Conservation (phyloP, 2,888 invertebrate species). For the Conchocele bisecta region DNA sequence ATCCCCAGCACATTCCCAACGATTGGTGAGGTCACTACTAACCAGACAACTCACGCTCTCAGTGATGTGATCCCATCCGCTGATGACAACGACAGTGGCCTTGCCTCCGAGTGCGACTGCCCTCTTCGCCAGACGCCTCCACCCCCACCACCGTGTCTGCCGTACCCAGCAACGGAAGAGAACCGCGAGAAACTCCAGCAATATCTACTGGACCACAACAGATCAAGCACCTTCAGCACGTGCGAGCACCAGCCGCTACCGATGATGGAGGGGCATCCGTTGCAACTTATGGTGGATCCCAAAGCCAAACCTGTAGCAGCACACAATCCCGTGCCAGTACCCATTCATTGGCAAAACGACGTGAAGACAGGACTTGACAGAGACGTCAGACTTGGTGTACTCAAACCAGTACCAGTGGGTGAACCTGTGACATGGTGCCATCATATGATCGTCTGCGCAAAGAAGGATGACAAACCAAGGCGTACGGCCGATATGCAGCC, state of each 20-base stretch:
- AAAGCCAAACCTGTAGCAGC: constrained; percentile 32
- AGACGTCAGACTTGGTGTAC: constrained; percentile 37
- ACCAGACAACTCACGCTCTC: too few relatives aligned
- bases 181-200: constrained; percentile 26
- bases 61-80: too few relatives aligned
- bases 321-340: constrained; percentile 48
- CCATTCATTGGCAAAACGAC: constrained; percentile 37
- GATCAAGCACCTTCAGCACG: constrained; percentile 51
- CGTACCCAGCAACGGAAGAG: constrained; percentile 47
- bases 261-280: constrained; percentile 36
- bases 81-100: too few relatives aligned
- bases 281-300: constrained; percentile 40
- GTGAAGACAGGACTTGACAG: constrained; percentile 37
- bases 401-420: constrained; percentile 46
- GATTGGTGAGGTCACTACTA: too few relatives aligned
- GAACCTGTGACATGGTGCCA: constrained; percentile 54
- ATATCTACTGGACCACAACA: constrained; percentile 45
- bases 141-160: constrained; percentile 17
- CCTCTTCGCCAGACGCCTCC: constrained; percentile 18
- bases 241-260: constrained; percentile 52
- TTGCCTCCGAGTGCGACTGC: too few relatives aligned
- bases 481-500: constrained; percentile 59
- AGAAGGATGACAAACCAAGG: constrained; percentile 30
- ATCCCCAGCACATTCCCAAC: constrained; percentile 55
- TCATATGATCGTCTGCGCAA: constrained; percentile 46